Conservation (phyloP, 2,113 vertebrate genomes). For the Gorilla gorilla region DNA sequence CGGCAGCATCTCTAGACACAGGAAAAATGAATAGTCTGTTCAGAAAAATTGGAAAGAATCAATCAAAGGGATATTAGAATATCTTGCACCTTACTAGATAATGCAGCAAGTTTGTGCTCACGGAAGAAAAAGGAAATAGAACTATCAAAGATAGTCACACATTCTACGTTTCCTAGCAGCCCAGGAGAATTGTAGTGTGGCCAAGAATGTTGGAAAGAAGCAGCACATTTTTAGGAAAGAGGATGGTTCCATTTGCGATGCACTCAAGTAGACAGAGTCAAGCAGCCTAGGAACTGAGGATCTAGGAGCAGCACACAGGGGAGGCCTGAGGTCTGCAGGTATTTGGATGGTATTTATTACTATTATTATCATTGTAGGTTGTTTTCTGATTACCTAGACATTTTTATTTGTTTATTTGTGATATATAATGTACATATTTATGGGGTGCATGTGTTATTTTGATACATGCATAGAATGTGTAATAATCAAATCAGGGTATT, state of each 20-base stretch:
- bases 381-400: neutral
- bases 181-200: fast-evolving
- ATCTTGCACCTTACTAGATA: neutral
- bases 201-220: neutral
- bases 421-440: neutral
- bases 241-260: fast-evolving
- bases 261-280: neutral
- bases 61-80: neutral
- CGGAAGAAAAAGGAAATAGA: neutral
- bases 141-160: fast-evolving
- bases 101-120: neutral
- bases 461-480: neutral
- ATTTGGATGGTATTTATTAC: fast-evolving
- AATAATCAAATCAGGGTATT: neutral
- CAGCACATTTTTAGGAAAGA: too few species aligned
- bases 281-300: fast-evolving
- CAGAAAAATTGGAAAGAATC: neutral
- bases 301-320: fast-evolving
- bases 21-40: neutral
- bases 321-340: neutral
- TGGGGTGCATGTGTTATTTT: neutral
- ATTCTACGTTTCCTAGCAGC: neutral
- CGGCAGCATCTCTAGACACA: fast-evolving
- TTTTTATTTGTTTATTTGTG: neutral
- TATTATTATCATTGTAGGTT: neutral